Evolutionary conservation across 1,140 invertebrate species (phyloP), one percentile per base, ranked within the genome.

Genomic region (Andricus grossulariae): DNA sequence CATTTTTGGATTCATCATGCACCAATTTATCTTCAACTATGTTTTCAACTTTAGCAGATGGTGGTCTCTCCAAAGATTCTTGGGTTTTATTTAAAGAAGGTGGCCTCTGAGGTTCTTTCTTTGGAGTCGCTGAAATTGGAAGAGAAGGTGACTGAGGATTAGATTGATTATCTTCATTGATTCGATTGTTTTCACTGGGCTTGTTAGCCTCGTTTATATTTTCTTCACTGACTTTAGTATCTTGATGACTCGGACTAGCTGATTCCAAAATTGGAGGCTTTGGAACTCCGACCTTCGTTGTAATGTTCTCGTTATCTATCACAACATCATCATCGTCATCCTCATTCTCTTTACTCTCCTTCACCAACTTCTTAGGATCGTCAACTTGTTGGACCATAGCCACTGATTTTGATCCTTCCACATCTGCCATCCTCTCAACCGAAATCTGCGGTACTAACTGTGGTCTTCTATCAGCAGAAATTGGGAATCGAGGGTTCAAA

Each of bases 301-400:
- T 57, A 8, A 76, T 82, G 8, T 85, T 82, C 15, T 83, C 82
- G 0, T 21, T 52, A 55, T 88, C 88, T 75, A 85, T 82, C 18
- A 87, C 84, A 1, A 88, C 88, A 19, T 88, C 87, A 11, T 87
- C 84, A 72, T 84, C 82, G 21, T 88, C 87, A 55, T 87, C 84
- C 18, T 82, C 79, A 1, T 77, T 80, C 2, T 87, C 84, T 21
- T 82, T 77, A 1, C 75, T 80, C 0, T 83, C 72, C 15, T 79
- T 76, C 13, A 60, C 57, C 8, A 77, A 78, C 57, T 80, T 78
- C 32, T 77, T 57, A n/a, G 13, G 25, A 19, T 82, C 76, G 25
- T 78, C 70, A n/a, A 77, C 32, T 19, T 25, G 51, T 49, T 75
- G 80, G 18, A 50, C 39, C 32, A 3, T 16, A 71, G n/a, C 72